Percentiles rank a stretch among this genome's conserved stretches.
Conservation (phyloP, 2,888 invertebrate genomes). For the Pterostichus niger region DNA sequence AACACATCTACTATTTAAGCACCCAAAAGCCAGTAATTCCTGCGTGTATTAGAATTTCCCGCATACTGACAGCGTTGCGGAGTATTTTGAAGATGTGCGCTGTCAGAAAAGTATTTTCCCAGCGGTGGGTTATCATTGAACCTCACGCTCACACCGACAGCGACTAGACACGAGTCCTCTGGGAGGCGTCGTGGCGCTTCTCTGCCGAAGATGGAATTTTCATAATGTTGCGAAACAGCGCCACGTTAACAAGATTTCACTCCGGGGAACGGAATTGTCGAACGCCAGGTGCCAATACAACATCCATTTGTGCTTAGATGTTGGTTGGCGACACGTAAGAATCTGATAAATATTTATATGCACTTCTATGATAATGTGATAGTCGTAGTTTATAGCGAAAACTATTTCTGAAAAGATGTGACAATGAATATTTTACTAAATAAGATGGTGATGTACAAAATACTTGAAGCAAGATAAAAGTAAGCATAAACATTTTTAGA, state of each 20-base stretch:
- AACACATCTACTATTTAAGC: too few species aligned
- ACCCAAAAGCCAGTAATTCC: too few species aligned
- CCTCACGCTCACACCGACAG: background rate
- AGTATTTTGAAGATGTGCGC: conserved; percentile 57
- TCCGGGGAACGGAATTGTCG: conserved; percentile 49
- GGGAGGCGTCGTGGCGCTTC: conserved; percentile 25
- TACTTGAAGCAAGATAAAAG: too few species aligned
- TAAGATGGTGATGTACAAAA: too few species aligned
- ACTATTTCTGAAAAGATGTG: too few species aligned
- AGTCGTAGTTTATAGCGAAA: too few species aligned
- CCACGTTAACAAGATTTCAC: conserved; percentile 65
- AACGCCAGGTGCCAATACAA: conserved; percentile 41
- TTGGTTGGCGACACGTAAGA: too few species aligned
- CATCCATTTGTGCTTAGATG: conserved; percentile 16
- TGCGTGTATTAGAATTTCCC: background rate
- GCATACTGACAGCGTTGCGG: too few species aligned
- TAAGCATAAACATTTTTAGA: too few species aligned
- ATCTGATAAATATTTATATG: too few species aligned
- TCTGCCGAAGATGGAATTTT: conserved; percentile 62
- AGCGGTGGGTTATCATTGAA: conserved; percentile 60
- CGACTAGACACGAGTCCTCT: conserved; percentile 55
- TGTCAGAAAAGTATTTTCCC: conserved; percentile 54
- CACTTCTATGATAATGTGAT: too few species aligned
- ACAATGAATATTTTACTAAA: too few species aligned
- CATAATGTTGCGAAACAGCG: conserved; percentile 66